These are phyloP conservation scores for Paramormyrops hopkinsi DNA, from an alignment of 2,797 vertebrate species.

Conservation along the genomic window DNA sequence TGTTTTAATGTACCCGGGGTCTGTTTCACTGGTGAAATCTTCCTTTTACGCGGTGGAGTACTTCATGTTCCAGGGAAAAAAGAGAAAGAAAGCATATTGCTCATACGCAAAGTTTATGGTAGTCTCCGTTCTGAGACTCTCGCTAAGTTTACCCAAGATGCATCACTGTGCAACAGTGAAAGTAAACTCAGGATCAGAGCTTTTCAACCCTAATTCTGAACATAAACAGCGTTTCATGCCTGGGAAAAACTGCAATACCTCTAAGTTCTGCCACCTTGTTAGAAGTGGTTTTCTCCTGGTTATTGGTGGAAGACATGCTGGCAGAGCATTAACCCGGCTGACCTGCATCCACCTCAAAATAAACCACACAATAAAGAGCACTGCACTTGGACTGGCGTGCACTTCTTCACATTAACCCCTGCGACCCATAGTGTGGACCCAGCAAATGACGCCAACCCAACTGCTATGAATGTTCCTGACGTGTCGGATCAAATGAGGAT, in stretches of 20 bases:
- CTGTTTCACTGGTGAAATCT: not conserved
- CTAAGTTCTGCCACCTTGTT: not conserved
- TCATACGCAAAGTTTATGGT: not conserved
- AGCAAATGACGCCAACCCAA: not conserved
- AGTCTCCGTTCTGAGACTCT: not conserved
- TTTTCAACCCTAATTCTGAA: not conserved
- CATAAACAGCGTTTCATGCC: not conserved
- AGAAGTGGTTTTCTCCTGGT: not conserved
- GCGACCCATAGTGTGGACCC: not conserved
- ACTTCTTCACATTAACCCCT: not conserved
- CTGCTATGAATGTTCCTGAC: not conserved
- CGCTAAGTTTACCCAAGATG: not conserved
- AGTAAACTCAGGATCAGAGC: not conserved
- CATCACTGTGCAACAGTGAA: not conserved
- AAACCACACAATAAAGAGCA: not conserved
- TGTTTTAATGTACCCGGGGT: not conserved
- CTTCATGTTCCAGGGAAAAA: not conserved
- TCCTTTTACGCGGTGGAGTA: not conserved
- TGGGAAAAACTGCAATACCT: not conserved
- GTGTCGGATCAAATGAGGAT: not conserved
- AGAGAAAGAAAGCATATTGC: not conserved
- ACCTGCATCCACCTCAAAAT: constrained; percentile 1
- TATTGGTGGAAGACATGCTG: constrained; percentile 2
- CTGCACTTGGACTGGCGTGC: not conserved
- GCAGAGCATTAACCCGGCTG: constrained; percentile 1